These are phyloP conservation scores for Cenopis cana DNA, from an alignment of 2,888 invertebrate genomes.

Conservation along the genomic window DNA sequence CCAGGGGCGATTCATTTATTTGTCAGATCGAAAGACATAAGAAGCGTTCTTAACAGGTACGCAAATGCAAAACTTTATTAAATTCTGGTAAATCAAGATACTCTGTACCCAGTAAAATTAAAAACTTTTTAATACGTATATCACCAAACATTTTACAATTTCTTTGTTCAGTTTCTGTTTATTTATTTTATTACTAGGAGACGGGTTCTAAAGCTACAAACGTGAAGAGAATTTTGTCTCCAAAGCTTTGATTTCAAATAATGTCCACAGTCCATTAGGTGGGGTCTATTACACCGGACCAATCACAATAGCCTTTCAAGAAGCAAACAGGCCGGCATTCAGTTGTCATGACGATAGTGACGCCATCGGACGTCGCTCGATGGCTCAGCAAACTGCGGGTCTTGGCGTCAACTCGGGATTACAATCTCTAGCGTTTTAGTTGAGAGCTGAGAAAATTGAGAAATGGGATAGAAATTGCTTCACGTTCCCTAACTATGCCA, in stretches of 20 bases:
- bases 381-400: conserved; percentile 70
- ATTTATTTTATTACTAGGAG: neutral
- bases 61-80: no score
- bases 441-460: conserved; percentile 50
- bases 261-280: conserved; percentile 27
- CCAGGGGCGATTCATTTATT: no score
- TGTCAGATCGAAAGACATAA: no score
- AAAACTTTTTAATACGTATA: no score
- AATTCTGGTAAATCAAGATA: no score
- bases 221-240: conserved; percentile 5
- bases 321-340: conserved; percentile 54
- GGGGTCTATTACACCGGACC: conserved; percentile 19
- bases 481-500: conserved; percentile 40
- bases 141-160: no score
- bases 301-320: conserved; percentile 47
- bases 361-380: conserved; percentile 66
- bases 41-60: no score
- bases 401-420: conserved; percentile 54
- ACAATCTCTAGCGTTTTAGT: conserved; percentile 66
- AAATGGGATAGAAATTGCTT: conserved; percentile 36
- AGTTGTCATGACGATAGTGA: conserved; percentile 60
- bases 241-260: conserved; percentile 21
- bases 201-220: neutral
- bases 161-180: neutral
- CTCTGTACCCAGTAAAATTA: no score